Percentiles rank a stretch among this genome's conserved stretches.
These are phyloP conservation scores for Protonibea diacanthus DNA, from an alignment of 2,797 vertebrate genomes.

Conservation along the genomic window DNA sequence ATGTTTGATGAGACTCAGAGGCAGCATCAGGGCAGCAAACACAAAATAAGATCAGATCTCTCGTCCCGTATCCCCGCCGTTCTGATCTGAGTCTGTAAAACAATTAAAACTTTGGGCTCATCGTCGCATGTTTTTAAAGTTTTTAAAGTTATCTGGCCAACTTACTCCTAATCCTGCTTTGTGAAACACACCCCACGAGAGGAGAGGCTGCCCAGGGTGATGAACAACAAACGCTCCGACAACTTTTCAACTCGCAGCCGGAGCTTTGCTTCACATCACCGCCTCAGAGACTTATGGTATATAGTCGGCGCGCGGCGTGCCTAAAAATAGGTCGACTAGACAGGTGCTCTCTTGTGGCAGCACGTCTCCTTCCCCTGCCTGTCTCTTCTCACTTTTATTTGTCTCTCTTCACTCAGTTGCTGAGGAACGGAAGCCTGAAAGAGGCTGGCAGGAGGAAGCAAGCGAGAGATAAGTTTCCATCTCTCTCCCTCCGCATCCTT, in stretches of 20 bases:
- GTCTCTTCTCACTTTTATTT: slow-evolving; percentile 69
- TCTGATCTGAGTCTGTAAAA: neutral
- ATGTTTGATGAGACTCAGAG: neutral
- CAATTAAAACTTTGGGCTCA: neutral
- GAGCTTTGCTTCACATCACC: slow-evolving; percentile 46
- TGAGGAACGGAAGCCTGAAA: slow-evolving; percentile 62
- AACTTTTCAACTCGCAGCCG: slow-evolving; percentile 38
- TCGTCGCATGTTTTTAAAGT: neutral
- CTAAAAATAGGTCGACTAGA: slow-evolving; percentile 70
- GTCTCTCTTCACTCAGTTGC: slow-evolving; percentile 67
- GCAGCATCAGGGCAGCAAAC: too few relatives aligned
- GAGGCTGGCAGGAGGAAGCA: slow-evolving; percentile 60
- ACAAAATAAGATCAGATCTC: neutral
- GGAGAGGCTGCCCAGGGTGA: slow-evolving; percentile 33
- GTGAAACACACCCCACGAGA: slow-evolving; percentile 34
- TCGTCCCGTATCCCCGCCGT: neutral
- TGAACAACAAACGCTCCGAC: slow-evolving; percentile 32
- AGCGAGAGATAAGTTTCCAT: slow-evolving; percentile 43
- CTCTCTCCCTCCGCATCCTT: slow-evolving; percentile 44
- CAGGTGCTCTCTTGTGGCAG: slow-evolving; percentile 69
- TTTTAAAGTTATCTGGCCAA: slow-evolving; percentile 14
- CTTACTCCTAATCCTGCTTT: slow-evolving; percentile 12
- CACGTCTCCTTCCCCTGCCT: slow-evolving; percentile 52
- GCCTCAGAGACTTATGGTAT: slow-evolving; percentile 60
- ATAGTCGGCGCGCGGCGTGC: slow-evolving; percentile 41